phyloP scores from a whole-genome alignment of 2,888 invertebrate genomes.

The Noctua janthe region DNA sequence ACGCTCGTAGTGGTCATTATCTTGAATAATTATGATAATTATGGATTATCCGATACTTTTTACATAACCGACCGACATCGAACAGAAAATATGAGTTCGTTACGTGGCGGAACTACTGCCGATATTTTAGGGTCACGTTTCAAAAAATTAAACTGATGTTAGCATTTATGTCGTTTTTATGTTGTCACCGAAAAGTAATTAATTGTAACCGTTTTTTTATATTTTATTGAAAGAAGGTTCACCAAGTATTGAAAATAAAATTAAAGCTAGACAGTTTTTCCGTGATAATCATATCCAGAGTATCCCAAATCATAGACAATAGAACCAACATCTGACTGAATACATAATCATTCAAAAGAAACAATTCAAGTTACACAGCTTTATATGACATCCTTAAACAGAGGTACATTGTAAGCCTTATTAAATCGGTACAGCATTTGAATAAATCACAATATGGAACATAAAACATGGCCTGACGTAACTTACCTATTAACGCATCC shows the following conservation, averaged over 20 bases:
- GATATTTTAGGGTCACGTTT: conserved; percentile 20
- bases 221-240: neutral
- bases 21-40: conserved; percentile 49
- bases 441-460: conserved; percentile 51
- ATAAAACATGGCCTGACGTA: conserved; percentile 46
- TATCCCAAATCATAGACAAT: conserved; percentile 15
- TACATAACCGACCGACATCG: conserved; percentile 38
- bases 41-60: conserved; percentile 47
- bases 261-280: neutral
- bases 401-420: conserved; percentile 49
- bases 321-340: conserved; percentile 29
- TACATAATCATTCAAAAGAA: conserved; percentile 52
- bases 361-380: conserved; percentile 57
- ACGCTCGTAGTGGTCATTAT: conserved; percentile 41
- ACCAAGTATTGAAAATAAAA: neutral
- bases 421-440: conserved; percentile 49
- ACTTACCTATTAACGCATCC: conserved; percentile 43
- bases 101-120: conserved; percentile 21
- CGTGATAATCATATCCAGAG: neutral
- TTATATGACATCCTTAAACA: conserved; percentile 38
- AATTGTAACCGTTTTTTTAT: too few species aligned
- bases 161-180: neutral
- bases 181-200: neutral
- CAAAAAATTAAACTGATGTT: neutral
- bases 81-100: conserved; percentile 31